These are phyloP conservation scores for Palythoa caribaeorum DNA, from an alignment of 92 coral and sea anemone genomes.

Conservation along the genomic window DNA sequence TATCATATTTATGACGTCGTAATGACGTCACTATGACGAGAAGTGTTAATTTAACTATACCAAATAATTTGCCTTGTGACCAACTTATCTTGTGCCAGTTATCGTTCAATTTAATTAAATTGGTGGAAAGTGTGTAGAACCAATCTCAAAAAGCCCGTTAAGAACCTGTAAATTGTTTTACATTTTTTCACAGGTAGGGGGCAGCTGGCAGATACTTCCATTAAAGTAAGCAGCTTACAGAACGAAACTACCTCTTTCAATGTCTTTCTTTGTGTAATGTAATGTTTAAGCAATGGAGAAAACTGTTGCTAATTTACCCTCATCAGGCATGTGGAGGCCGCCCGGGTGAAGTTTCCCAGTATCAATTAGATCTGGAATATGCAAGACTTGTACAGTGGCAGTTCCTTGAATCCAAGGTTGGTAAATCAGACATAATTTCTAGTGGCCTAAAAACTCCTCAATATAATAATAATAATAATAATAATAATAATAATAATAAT, in stretches of 20 bases:
- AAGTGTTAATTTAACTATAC: no score
- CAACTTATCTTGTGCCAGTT: no score
- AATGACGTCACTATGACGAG: no score
- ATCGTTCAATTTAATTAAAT: no score
- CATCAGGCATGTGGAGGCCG: conserved; percentile 49
- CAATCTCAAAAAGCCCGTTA: no score
- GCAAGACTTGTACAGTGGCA: conserved; percentile 84
- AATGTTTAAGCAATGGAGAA: not conserved
- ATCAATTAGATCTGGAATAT: conserved; percentile 84
- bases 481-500: no score
- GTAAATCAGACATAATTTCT: not conserved
- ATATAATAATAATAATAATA: no score
- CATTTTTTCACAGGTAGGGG: not conserved
- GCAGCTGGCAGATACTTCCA: not conserved
- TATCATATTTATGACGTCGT: no score
- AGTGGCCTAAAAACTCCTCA: no score
- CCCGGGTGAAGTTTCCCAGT: conserved; percentile 73
- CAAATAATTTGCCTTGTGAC: no score
- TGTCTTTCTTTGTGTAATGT: not conserved
- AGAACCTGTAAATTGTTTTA: not conserved
- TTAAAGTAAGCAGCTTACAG: not conserved
- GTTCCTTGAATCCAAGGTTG: conserved; percentile 90
- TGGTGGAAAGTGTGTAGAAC: no score
- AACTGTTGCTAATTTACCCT: not conserved
- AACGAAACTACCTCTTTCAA: not conserved